Evolutionary conservation across 2,888 invertebrate genomes (phyloP), one percentile per base, ranked within the genome.

Genomic region (Mimas tiliae): DNA sequence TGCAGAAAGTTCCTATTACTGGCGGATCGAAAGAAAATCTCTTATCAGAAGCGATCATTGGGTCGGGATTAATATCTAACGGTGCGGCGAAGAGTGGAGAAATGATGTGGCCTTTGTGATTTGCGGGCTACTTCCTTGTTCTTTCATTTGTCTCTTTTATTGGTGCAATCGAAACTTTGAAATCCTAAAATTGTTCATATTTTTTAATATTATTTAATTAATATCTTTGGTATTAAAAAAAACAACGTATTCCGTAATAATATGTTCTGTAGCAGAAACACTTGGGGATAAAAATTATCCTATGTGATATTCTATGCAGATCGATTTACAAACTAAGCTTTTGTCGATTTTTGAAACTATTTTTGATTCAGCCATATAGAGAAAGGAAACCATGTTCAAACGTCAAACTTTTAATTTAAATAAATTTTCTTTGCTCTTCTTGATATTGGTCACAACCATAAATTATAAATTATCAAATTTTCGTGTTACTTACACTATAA

Each of bases 1-100:
- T 88, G 89, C 88, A 88, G 89, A 91, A 91, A 88, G 86, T 87
- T 91, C 86, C 90, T 82, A 91, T 93, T 93, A 91, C 87, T 71
- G 75, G 80, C 69, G 85, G 86, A 88, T 88, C 83, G 86, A 85
- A 86, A 86, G 88, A 87, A 91, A 91, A 91, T 91, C 90, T 88
- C 88, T 90, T 89, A 91, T 91, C 91, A 87, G 78, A 84, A 87
- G 84, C 87, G 87, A 87, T 87, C 86, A 88, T 87, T 87, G 86
- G 79, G 79, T 72, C 72, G 74, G 83, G 86, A 89, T 91, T 91
- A 91, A 90, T 90, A 90, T 89, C 88, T 85, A 84, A 80, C 84
- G 82, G 81, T 77, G 79, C 77, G 79, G 78, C 73, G 78, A 79
- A 73, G 78, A 76, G 73, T 66, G 73, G 72, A 71, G 65, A 80